Evolutionary conservation across 1,140 invertebrate genomes (phyloP).

Genomic region (Listronotus oregonensis): DNA sequence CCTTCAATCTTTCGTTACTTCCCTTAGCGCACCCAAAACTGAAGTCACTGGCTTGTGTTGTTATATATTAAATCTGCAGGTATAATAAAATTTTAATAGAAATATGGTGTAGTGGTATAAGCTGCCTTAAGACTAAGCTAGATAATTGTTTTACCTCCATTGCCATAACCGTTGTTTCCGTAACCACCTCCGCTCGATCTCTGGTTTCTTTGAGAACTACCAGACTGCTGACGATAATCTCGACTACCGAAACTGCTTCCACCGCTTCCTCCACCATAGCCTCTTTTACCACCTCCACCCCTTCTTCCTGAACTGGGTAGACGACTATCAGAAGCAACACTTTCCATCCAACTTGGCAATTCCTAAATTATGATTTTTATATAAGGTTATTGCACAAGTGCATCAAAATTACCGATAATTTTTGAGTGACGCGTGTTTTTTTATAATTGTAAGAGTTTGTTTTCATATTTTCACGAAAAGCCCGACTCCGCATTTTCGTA

Average conservation of each 20-base stretch:
- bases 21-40: no score
- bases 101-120: no score
- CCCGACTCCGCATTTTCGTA: no score
- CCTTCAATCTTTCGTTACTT: no score
- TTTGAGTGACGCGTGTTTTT: no score
- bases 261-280: constrained; percentile 65
- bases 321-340: constrained; percentile 63
- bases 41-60: no score
- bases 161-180: constrained; percentile 43
- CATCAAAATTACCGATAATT: no score
- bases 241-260: constrained; percentile 80
- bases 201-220: constrained; percentile 47
- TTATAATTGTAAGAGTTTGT: no score
- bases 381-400: no score
- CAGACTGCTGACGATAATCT: constrained; percentile 81
- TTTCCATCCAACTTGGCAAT: constrained; percentile 59
- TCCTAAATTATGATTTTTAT: constrained; percentile 58
- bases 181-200: constrained; percentile 44
- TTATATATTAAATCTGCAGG: no score
- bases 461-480: no score
- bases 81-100: no score
- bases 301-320: constrained; percentile 62
- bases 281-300: constrained; percentile 57
- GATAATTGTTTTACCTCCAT: constrained; percentile 43
- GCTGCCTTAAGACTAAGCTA: not conserved